These are phyloP conservation scores for Eledone cirrhosa DNA, from an alignment of 2,888 invertebrate species.

Conservation along the genomic window DNA sequence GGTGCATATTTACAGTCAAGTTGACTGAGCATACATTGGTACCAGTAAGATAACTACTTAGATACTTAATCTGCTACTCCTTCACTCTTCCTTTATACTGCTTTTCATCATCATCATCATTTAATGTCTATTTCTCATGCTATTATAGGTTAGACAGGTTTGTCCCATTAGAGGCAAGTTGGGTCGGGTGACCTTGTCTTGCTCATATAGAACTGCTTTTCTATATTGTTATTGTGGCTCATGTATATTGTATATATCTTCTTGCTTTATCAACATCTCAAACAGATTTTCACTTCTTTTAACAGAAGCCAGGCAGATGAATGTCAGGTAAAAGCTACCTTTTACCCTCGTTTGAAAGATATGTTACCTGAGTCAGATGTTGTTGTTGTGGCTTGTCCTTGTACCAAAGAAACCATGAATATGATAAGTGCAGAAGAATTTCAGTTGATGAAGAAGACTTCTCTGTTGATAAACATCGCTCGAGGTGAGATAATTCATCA, in stretches of 20 bases:
- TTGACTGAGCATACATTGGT: no score
- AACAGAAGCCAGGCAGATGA: background rate
- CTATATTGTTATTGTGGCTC: background rate
- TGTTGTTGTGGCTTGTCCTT: constrained; percentile 31
- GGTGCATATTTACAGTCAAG: no score
- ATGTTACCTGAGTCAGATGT: constrained; percentile 28
- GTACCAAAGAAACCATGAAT: constrained; percentile 24
- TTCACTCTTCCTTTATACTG: no score
- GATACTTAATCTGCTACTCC: no score
- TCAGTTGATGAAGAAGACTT: constrained; percentile 31
- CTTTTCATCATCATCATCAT: no score
- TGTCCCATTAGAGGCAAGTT: no score
- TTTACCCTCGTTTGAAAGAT: background rate
- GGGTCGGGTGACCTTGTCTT: no score
- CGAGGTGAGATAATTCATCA: constrained; percentile 30
- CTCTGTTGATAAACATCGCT: constrained; percentile 32
- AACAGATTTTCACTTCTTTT: background rate
- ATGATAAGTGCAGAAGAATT: constrained; percentile 31
- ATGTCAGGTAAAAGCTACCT: background rate
- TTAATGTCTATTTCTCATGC: no score
- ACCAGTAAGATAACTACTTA: no score
- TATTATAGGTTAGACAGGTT: no score
- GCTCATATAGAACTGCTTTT: no score
- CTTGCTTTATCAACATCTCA: no score
- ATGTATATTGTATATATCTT: background rate